Conservation (phyloP, 2,888 invertebrate species). For the Lathronympha strigana region DNA sequence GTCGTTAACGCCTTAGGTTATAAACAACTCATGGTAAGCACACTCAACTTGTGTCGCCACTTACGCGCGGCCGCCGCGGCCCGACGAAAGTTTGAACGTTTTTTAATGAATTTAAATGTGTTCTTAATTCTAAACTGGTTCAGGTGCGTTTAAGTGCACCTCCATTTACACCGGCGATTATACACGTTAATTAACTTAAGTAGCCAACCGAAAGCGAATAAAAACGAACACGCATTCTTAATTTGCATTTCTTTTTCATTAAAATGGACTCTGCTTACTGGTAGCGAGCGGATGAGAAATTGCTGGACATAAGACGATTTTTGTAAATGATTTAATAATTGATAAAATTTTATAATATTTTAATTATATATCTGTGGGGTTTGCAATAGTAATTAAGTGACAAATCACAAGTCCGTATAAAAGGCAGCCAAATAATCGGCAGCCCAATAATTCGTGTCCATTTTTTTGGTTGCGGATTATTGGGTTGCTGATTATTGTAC, state of each 20-base stretch:
- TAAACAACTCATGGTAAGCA: constrained; percentile 25
- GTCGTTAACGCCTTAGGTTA: neutral
- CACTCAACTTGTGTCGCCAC: constrained; percentile 59
- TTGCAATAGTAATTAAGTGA: too few relatives aligned
- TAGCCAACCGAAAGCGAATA: constrained; percentile 40
- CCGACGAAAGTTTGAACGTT: constrained; percentile 73
- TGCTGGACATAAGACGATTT: neutral
- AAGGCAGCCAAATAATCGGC: too few relatives aligned
- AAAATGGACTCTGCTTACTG: constrained; percentile 24
- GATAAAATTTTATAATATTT: neutral
- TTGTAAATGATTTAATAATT: neutral
- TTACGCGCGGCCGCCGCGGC: constrained; percentile 59
- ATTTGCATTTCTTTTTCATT: constrained; percentile 40
- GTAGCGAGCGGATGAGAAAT: neutral
- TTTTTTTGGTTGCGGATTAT: too few relatives aligned
- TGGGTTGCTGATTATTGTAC: too few relatives aligned
- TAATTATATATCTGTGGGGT: too few relatives aligned
- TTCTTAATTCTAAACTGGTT: constrained; percentile 81
- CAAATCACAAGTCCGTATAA: too few relatives aligned
- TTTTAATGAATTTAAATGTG: constrained; percentile 81
- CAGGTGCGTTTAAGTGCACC: constrained; percentile 68
- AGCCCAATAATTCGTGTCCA: too few relatives aligned
- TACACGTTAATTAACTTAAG: constrained; percentile 43
- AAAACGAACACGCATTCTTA: constrained; percentile 33
- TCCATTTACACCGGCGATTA: constrained; percentile 56